Evolutionary conservation across 2,888 invertebrate genomes (phyloP), one percentile per base, ranked within the genome.

Genomic region (Zaprionus obscuricornis): DNA sequence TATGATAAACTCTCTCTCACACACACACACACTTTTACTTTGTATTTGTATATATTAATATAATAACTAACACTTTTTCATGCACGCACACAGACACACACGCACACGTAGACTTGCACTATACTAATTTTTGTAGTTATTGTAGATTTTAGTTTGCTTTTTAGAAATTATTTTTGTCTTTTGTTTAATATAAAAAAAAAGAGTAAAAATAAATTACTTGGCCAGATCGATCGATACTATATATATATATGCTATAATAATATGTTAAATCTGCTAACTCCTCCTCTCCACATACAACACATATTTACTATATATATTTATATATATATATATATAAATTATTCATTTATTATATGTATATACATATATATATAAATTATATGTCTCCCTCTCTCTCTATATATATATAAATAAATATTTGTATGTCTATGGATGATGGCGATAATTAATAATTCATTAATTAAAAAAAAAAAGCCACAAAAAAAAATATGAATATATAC

Each of bases 11-110:
- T n/a, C n/a, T n/a, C n/a, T n/a, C n/a, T n/a, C n/a, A n/a, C n/a
- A n/a, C n/a, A n/a, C n/a, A n/a, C n/a, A n/a, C n/a, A n/a, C 27
- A 26, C 16, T 50, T 14, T 34, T 39, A 13, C 20, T 36, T 16
- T 34, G 7, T 34, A 39, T 45, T 24, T 36, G 20, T 57, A 33
- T 50, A 20, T 24, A 13, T 42, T 37, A 33, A 51, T 7, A 39
- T 46, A 40, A 50, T n/a, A 26, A 49, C 56, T 68, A 52, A 62
- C 47, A 56, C 40, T n/a, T 36, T n/a, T 17, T 73, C 43, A 56
- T 49, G 70, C 74, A 74, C 56, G 46, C 65, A 73, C 60, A 47
- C 37, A 22, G 70, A 73, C 33, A 47, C 10, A 29, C 26, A 5
- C 11, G 11, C 13, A 8, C 11, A 11, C 11, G 14, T 31, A 31